Evolutionary conservation across 2,797 vertebrate genomes (phyloP), one percentile per base, ranked within the genome.

Genomic region (Microctenopoma lineatum): DNA sequence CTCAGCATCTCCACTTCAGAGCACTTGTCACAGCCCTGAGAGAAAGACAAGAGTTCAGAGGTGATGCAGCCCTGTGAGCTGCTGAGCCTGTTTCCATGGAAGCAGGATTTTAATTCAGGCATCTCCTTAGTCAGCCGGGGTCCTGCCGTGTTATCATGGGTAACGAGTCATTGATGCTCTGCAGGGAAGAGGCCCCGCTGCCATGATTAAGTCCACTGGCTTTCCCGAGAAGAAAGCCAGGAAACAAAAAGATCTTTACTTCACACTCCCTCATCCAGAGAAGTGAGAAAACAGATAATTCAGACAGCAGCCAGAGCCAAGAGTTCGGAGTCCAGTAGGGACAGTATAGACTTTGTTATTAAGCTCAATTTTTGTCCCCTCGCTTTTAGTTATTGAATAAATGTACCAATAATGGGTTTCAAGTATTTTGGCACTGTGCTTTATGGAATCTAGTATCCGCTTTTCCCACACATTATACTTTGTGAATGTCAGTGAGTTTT

Each of bases 11-110:
- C 58, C 74, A 85, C 77, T 85, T 84, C 70, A 75, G 84, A 87
- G 87, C 81, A 59, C 90, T 92, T 86, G 88, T 93, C 90, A 85
- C 81, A 65, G 86, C 75, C 66, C 81, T 52, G 62, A 82, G 85
- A 92, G 85, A 91, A 92, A 92, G 83, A 85, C 81, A 25, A 67
- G 81, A 57, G 93, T 93, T 93, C 93, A 95, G 88, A 92, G 92
- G 93, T 93, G 84, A 92, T 21, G 77, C 80, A 70, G 83, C 77
- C 45, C 89, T 7, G 46, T 47, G 77, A 84, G 87, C 85, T 61
- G 86, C 89, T 73, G 82, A 86, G 84, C 61, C 77, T 36, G 90
- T 95, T 89, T 81, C 90, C 92, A 93, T 93, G 92, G 91, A 79
- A 92, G 89, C 90, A 5, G 64, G 71, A 52, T 85, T 92, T 94